phyloP scores from a whole-genome alignment of 92 coral and sea anemone genomes.

The Zoanthus sociatus region DNA sequence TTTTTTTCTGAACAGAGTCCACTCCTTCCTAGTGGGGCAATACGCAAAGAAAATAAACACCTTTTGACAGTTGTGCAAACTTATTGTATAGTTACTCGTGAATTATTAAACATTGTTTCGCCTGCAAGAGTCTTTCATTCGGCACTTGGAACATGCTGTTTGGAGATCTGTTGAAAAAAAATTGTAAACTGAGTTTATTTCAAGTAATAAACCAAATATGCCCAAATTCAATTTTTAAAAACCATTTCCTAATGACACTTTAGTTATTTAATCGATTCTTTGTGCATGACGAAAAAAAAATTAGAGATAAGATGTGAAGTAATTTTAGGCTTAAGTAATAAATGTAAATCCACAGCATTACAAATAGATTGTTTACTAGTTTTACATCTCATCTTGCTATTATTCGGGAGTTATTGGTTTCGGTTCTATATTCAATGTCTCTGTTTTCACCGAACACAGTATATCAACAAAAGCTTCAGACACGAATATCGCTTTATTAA shows the following conservation, averaged over 20 bases:
- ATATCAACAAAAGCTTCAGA: neutral
- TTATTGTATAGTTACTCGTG: conserved; percentile 14
- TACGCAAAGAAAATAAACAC: conserved; percentile 24
- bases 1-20: neutral
- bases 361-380: neutral
- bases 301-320: neutral
- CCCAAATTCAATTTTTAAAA: neutral
- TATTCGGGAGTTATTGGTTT: neutral
- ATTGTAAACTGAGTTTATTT: neutral
- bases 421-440: neutral
- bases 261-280: neutral
- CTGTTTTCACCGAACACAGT: neutral
- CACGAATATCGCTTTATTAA: neutral
- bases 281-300: neutral
- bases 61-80: conserved; percentile 19
- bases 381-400: neutral
- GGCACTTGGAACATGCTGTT: neutral
- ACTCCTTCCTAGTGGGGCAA: neutral
- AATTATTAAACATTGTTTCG: conserved; percentile 7
- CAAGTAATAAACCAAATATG: neutral
- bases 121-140: conserved; percentile 22
- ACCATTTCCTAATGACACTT: neutral
- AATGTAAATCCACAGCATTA: neutral
- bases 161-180: neutral
- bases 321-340: neutral